Evolutionary conservation across 2,113 vertebrate genomes (phyloP).

Genomic region (Halcyon malimbica): DNA sequence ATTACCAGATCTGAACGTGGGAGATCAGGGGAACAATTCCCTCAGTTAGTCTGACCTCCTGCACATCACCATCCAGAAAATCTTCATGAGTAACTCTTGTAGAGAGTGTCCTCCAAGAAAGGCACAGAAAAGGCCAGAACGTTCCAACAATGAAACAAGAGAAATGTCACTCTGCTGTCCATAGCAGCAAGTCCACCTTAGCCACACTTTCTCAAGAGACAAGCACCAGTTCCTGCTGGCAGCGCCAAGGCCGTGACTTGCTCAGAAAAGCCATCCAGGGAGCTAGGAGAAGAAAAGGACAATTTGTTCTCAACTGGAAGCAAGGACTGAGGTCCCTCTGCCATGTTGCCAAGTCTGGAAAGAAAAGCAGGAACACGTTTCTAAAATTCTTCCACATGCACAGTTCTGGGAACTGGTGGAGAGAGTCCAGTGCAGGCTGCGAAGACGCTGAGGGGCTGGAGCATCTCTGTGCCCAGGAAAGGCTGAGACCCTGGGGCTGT

Average conservation of each 20-base stretch:
- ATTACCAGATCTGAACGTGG: not conserved
- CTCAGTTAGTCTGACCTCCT: not conserved
- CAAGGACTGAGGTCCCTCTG: not conserved
- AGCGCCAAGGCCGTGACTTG: not conserved
- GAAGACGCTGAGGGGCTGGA: no score
- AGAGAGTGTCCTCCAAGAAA: not conserved
- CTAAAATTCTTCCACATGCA: not conserved
- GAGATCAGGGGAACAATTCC: not conserved
- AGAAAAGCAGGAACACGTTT: not conserved
- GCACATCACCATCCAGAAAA: not conserved
- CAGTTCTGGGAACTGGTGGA: no score
- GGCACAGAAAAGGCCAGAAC: not conserved
- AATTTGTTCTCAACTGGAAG: not conserved
- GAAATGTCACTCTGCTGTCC: not conserved
- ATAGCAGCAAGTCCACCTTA: not conserved
- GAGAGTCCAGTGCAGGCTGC: no score
- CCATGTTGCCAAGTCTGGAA: not conserved
- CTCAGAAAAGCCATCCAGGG: not conserved
- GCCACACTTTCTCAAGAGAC: not conserved
- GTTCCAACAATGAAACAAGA: not conserved
- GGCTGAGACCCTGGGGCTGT: no score
- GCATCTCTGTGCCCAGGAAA: no score
- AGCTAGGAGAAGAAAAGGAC: not conserved
- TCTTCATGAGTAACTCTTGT: not conserved
- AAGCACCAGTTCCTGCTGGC: not conserved